Base-by-base conservation (phyloP, 2,113 vertebrate genomes). In the Eleginops maclovinus region DNA sequence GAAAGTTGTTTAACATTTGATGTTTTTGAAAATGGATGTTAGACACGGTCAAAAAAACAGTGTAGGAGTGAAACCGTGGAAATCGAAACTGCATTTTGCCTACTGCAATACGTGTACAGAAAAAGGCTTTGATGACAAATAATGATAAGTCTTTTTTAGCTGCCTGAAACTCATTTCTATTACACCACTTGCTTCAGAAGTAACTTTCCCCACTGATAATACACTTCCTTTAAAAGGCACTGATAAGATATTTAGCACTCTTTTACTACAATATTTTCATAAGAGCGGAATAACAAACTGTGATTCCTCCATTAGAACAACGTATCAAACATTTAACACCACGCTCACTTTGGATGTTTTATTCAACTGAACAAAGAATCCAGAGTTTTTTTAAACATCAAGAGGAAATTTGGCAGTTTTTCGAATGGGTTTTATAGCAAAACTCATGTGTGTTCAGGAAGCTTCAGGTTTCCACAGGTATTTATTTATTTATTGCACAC, bases 1-100 rank as follows among this genome's bases (percentile, higher is more conserved):
- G 40, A 74, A 44, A 31, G 69, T 75, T 67, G 67, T 43, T 28
- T 28, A 82, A 84, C 6, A 43, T 51, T 64, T 51, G 26, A 69
- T 21, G 26, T 3, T 66, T n/a, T 47, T 60, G 40, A 43, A 60
- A 66, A 24, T 17, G 40, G 54, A 63, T 13, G 55, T 14, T 22
- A 14, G 22, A 54, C 54, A 16, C 17, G 10, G 3, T 36, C 7
- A 36, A 7, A 9, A 36, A 36, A 5, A 5, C 6, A 8, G 31
- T 36, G 8, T n/a, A 36, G 31, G 31, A 19, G 13, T 40, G 40
- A 28, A 56, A 40, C 50, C 13, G 17, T 5, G n/a, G 12, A 17
- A 56, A 55, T 13, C 22, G 2, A 28, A 31, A 22, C 22, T n/a
- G 15, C 44, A 28, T 50, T 43, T 50, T 14, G 31, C 10, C 17